Evolutionary conservation across 2,113 vertebrate genomes (phyloP), one percentile per base, ranked within the genome.

Genomic region (Collichthys lucidus): DNA sequence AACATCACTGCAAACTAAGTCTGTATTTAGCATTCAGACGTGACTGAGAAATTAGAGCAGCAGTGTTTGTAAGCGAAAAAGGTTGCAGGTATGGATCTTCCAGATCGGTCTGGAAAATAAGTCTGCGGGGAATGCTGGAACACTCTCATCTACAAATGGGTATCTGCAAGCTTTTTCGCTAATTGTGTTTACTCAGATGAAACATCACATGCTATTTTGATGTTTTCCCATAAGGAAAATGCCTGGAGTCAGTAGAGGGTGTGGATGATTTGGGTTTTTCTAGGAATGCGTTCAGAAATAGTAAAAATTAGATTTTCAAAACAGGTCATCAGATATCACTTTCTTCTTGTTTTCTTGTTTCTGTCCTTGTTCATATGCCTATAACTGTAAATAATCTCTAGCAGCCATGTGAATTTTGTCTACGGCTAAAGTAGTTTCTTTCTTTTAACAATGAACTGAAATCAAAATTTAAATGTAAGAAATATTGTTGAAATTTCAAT

Each of bases 171-270:
- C 52, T 57, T 49, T 56, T 60, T 60, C 29, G 2, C 66, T 71
- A 74, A 70, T 82, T 69, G 35, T 77, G 74, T 74, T 84, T 82
- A 31, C 63, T 71, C 59, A 47, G 71, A 80, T 68, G 61, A 76
- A 72, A 50, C 22, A 49, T 40, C 20, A 14, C 11, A 60, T 26
- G 16, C 31, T 42, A 49, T 53, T 40, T 44, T 65, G 44, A 50
- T 66, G 59, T 60, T 65, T 67, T 60, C 46, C 46, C 61, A 4
- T 3, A n/a, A 66, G 26, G 20, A 60, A 47, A 29, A 16, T 7
- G 26, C 4, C 4, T 16, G 15, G 16, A 50, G 1, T 29, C 14
- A 60, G 46, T 11, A 5, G n/a, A 53, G 42, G 26, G n/a, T 63
- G 60, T 31, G 22, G 14, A 67, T 56, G 47, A 44, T 61, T 52